Evolutionary conservation across 1,140 invertebrate species (phyloP).

Genomic region (Papilio glaucus): DNA sequence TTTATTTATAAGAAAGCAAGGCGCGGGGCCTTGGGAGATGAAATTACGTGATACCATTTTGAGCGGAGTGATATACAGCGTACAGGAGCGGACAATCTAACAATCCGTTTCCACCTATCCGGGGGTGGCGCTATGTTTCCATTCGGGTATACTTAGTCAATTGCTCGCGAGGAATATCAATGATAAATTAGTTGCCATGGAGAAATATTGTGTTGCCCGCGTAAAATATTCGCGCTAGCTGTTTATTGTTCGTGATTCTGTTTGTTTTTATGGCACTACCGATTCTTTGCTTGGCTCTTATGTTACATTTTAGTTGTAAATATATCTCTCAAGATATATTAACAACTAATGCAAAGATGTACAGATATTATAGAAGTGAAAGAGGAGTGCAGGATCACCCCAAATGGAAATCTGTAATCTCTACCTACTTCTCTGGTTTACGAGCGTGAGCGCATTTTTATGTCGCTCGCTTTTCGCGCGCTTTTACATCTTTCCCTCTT

Average conservation of each 20-base stretch:
- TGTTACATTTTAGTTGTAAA: not conserved
- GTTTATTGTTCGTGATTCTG: constrained; percentile 26
- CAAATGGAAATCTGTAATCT: too few species aligned
- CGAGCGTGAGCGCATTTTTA: too few species aligned
- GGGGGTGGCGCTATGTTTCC: constrained; percentile 50
- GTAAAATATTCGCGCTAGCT: constrained; percentile 17
- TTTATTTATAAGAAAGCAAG: constrained; percentile 82
- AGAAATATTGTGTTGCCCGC: constrained; percentile 31
- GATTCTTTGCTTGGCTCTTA: not conserved
- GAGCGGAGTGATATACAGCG: constrained; percentile 75
- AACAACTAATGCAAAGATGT: too few species aligned
- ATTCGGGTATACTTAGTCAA: constrained; percentile 55
- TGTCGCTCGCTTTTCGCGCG: too few species aligned
- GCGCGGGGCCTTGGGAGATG: constrained; percentile 66
- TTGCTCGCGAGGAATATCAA: constrained; percentile 43
- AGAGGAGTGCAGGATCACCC: too few species aligned
- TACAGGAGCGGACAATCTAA: constrained; percentile 48
- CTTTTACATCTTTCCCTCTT: too few species aligned
- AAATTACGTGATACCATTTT: constrained; percentile 82
- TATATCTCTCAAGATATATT: too few species aligned
- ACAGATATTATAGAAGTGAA: too few species aligned
- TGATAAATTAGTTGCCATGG: constrained; percentile 39
- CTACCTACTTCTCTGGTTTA: too few species aligned
- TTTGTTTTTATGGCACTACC: not conserved
- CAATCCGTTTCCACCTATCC: constrained; percentile 46